Percentiles rank a stretch among this genome's conserved stretches.
phyloP scores from a whole-genome alignment of 2,113 vertebrate species.

The Nothoprocta perdicaria region DNA sequence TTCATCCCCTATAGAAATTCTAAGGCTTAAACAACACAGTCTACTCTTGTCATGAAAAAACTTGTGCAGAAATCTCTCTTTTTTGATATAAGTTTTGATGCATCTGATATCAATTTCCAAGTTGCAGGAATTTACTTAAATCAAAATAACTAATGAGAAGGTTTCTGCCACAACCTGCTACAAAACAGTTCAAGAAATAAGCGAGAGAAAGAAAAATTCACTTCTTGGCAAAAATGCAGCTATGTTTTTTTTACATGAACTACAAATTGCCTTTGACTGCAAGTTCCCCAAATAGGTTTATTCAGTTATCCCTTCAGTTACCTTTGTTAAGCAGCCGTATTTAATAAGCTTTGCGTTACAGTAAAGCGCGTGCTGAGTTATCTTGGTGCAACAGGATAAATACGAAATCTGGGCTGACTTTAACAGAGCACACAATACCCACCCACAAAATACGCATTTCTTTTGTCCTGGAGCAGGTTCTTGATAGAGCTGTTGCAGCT shows the following conservation, averaged over 20 bases:
- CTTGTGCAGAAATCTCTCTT: background rate
- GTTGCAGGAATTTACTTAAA: background rate
- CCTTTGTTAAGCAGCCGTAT: background rate
- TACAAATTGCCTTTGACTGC: background rate
- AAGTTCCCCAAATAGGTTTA: background rate
- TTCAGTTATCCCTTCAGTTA: background rate
- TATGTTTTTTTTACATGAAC: background rate
- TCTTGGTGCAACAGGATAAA: background rate
- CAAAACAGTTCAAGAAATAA: background rate
- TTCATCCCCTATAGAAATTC: background rate
- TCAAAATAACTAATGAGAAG: background rate
- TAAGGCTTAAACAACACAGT: background rate
- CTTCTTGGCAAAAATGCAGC: background rate
- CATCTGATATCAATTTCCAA: background rate
- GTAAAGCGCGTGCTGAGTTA: background rate
- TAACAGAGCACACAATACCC: background rate
- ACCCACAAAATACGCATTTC: background rate
- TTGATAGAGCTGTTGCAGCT: background rate
- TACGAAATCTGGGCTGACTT: background rate
- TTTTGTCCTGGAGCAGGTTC: background rate
- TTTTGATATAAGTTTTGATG: background rate
- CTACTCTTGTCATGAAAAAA: background rate
- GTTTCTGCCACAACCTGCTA: background rate
- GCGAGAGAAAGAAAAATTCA: background rate
- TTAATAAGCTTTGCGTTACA: background rate